phyloP scores from a whole-genome alignment of 2,888 invertebrate genomes.

The Dryococelus australis region DNA sequence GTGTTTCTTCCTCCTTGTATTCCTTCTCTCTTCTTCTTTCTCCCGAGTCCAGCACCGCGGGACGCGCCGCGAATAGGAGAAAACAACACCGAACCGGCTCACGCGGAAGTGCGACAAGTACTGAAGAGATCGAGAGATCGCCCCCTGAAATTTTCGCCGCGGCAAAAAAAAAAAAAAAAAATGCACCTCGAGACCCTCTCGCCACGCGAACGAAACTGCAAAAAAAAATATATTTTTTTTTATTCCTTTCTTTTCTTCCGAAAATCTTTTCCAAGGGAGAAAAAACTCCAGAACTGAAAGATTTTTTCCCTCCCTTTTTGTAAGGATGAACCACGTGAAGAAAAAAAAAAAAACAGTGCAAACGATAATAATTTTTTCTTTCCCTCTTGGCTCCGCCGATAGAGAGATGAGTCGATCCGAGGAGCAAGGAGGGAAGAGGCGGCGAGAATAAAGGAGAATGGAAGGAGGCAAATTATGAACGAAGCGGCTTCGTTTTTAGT shows the following conservation, averaged over 20 bases:
- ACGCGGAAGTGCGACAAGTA: neutral
- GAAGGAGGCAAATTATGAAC: conserved; percentile 23
- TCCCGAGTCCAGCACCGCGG: neutral
- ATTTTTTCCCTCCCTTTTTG: neutral
- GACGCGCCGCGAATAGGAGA: neutral
- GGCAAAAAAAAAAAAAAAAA: neutral
- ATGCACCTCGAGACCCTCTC: neutral
- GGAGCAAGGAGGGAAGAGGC: neutral
- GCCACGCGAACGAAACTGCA: conserved; percentile 9
- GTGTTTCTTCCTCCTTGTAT: neutral
- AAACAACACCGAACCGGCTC: neutral
- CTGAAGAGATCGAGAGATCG: neutral
- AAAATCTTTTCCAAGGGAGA: neutral
- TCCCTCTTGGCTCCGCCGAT: neutral
- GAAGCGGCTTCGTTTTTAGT: conserved; percentile 1
- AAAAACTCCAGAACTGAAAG: neutral
- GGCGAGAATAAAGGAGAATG: neutral
- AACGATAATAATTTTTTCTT: conserved; percentile 2
- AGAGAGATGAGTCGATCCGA: neutral
- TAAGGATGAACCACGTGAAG: neutral
- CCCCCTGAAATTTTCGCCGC: neutral
- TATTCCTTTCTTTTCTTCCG: neutral
- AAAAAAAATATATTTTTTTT: neutral
- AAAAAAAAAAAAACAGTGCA: conserved; percentile 3
- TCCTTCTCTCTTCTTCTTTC: neutral